These are phyloP conservation scores for Nemapogon koenigi DNA, from an alignment of 2,888 invertebrate species.

Conservation along the genomic window DNA sequence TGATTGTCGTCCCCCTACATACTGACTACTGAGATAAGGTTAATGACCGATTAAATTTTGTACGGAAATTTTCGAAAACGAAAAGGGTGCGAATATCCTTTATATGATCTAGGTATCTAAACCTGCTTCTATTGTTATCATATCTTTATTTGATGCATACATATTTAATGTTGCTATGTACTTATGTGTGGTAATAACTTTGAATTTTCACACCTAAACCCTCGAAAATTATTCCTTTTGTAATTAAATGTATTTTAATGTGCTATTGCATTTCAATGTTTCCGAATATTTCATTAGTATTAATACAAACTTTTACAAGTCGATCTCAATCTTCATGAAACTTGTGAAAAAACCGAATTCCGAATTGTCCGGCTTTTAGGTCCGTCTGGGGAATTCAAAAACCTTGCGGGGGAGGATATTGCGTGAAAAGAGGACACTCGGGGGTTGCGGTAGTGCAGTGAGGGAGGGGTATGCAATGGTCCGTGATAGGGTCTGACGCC, in stretches of 20 bases:
- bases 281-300: no score
- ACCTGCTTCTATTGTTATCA: no score
- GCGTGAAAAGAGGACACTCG: slow-evolving; percentile 13
- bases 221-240: no score
- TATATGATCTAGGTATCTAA: no score
- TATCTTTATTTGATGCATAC: no score
- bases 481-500: slow-evolving; percentile 41
- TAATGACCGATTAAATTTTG: slow-evolving; percentile 7
- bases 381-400: slow-evolving; percentile 3
- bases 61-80: not conserved
- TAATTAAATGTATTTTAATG: no score
- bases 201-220: no score
- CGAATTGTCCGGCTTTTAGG: not conserved
- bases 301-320: no score
- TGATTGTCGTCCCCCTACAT: slow-evolving; percentile 1
- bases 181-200: no score
- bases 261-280: no score
- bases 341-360: not conserved
- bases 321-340: slow-evolving; percentile 9
- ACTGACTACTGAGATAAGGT: slow-evolving; percentile 7
- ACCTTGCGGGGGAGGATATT: not conserved
- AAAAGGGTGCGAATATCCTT: no score
- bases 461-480: slow-evolving; percentile 28
- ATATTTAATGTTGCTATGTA: no score
- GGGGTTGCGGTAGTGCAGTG: slow-evolving; percentile 9